Base-by-base conservation (phyloP, 2,888 invertebrate genomes). In the Lordiphosa andalusiaca region DNA sequence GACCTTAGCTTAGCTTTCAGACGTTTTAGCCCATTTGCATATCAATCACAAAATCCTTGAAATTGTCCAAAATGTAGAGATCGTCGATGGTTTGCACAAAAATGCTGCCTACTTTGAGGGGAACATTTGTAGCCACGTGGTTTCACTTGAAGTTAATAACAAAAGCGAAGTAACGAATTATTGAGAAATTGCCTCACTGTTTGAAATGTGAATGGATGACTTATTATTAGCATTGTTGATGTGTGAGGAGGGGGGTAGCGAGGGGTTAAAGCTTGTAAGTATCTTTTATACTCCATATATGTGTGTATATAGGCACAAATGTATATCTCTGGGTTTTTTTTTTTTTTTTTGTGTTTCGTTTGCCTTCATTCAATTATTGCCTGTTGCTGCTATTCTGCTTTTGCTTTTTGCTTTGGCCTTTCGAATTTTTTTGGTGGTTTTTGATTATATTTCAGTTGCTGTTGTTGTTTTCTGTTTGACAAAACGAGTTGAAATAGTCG, bases 401-500 rank as follows among this genome's bases (percentile, higher is more conserved):
- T 16, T 30, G 44, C 30, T 16, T 44, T 44, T 33, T 33, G 47
- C 47, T 16, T 33, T 12, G 36, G 36, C 35, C 47, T 37, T 47
- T 47, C 47, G 33, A 44, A 44, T 33, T 44, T 42, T 42, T 23
- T 42, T 25, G 36, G 21, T 36, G 37, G 21, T 49, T 30, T 44
- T 42, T 42, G 30, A 42, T 42, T 44, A 44, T 44, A 38, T 50
- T 44, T 54, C n/a, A 23, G 25, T 25, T 64, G 40, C 53, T 42
- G 6, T 30, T 39, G 1, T 44, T 37, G 39, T 50, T 12, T 4
- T 59, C 48, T 46, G 16, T 9, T 25, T 44, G 21, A 36, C 19
- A 37, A 23, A 25, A 7, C 44, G 44, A 47, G 47, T 42, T 44
- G 40, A 37, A 39, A 41, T 54, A 44, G 53, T 16, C 44, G 33